These are phyloP conservation scores for Coccyzus lansbergi DNA, from an alignment of 2,797 vertebrate genomes.

Conservation along the genomic window DNA sequence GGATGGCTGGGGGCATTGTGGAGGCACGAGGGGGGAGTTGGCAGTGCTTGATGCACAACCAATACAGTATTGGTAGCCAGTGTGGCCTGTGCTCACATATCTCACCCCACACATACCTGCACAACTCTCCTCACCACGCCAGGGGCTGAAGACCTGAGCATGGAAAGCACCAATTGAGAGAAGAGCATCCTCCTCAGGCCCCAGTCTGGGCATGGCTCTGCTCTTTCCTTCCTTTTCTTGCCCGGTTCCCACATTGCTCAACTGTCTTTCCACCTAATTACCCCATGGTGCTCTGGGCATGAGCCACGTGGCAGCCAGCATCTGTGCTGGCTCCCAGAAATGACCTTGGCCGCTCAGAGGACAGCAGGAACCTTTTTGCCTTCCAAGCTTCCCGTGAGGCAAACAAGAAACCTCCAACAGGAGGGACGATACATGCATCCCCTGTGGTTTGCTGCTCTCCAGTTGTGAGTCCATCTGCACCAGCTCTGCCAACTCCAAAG, in stretches of 20 bases:
- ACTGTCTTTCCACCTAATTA: not conserved
- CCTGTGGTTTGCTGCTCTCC: not conserved
- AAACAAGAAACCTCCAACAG: not conserved
- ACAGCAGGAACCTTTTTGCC: not conserved
- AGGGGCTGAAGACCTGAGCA: not conserved
- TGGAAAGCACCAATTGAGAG: not conserved
- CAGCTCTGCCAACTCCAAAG: not conserved
- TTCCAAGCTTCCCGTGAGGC: not conserved
- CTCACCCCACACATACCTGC: rapidly evolving
- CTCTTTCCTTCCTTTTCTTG: not conserved
- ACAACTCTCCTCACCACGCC: rapidly evolving
- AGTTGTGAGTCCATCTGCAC: not conserved
- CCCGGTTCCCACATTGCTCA: not conserved
- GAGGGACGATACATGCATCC: not conserved
- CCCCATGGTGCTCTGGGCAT: not conserved
- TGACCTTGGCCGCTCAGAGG: not conserved
- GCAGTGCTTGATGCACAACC: not conserved
- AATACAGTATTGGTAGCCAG: not conserved
- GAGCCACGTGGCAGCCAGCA: not conserved
- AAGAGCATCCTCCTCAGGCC: not conserved
- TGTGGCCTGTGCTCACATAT: not conserved
- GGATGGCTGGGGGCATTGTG: not conserved
- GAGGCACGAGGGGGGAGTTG: not conserved
- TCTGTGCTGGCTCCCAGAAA: not conserved
- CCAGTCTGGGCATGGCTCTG: rapidly evolving